Evolutionary conservation across 2,888 invertebrate genomes (phyloP).

Genomic region (Crossocerus cetratus): DNA sequence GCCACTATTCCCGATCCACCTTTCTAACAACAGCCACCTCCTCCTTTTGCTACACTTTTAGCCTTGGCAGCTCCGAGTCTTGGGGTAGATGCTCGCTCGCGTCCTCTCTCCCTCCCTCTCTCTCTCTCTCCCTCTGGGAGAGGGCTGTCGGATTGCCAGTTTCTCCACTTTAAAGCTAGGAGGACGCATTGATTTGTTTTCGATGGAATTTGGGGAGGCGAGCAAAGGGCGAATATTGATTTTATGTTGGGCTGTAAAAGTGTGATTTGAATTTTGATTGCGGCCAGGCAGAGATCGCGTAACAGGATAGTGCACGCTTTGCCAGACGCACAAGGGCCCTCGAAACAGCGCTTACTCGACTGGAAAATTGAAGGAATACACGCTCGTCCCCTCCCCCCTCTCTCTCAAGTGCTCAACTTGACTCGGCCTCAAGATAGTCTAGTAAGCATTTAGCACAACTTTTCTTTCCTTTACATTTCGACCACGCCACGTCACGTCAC

Average conservation of each 20-base stretch:
- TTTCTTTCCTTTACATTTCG: too few species aligned
- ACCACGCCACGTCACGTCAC: too few species aligned
- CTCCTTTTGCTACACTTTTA: constrained; percentile 61
- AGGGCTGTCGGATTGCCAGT: not conserved
- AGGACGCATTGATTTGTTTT: constrained; percentile 64
- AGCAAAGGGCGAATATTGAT: constrained; percentile 74
- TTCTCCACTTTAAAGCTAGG: constrained; percentile 33
- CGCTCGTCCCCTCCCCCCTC: constrained; percentile 53
- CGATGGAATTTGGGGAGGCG: constrained; percentile 65
- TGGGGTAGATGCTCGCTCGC: constrained; percentile 56
- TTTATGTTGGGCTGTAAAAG: constrained; percentile 75
- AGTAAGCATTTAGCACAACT: too few species aligned
- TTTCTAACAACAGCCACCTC: constrained; percentile 44
- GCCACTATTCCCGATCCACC: constrained; percentile 73
- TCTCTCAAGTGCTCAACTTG: constrained; percentile 64
- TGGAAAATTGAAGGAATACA: constrained; percentile 77
- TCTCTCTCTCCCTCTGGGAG: not conserved
- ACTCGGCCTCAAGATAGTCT: too few species aligned
- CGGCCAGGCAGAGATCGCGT: constrained; percentile 74
- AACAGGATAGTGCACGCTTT: constrained; percentile 78
- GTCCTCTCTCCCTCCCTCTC: constrained; percentile 14
- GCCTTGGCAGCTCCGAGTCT: constrained; percentile 43
- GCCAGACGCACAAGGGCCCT: constrained; percentile 75
- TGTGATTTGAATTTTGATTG: constrained; percentile 78
- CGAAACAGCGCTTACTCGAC: constrained; percentile 74